These are phyloP conservation scores for Drosophila tanythrix DNA, from an alignment of 2,888 invertebrate genomes.

Conservation along the genomic window DNA sequence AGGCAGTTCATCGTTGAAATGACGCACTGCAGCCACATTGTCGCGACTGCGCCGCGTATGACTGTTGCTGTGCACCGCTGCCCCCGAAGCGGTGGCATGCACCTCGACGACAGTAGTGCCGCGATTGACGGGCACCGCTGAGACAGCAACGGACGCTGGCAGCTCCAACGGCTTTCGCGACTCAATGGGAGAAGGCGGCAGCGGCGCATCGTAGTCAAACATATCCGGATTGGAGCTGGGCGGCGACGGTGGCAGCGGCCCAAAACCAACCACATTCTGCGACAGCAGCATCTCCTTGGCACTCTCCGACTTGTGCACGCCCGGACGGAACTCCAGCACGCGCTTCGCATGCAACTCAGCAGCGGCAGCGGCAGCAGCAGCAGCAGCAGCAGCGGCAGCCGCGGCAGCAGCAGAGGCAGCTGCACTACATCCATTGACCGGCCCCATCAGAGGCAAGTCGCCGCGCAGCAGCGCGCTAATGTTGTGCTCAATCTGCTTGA, in stretches of 20 bases:
- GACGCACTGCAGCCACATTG: conserved; percentile 74
- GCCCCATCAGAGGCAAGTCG: conserved; percentile 69
- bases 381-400: conserved; percentile 43
- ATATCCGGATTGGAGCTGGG: conserved; percentile 81
- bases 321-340: conserved; percentile 85
- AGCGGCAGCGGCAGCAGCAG: conserved; percentile 48
- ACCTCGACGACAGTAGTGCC: conserved; percentile 74
- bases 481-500: conserved; percentile 89
- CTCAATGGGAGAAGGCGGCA: conserved; percentile 93
- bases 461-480: conserved; percentile 89
- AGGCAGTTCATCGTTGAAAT: conserved; percentile 80
- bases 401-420: conserved; percentile 54
- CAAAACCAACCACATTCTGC: conserved; percentile 82
- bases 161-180: conserved; percentile 86
- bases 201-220: conserved; percentile 86
- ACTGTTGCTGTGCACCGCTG: conserved; percentile 70
- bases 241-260: conserved; percentile 85
- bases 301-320: conserved; percentile 91
- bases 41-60: conserved; percentile 72
- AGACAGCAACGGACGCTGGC: conserved; percentile 29
- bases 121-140: conserved; percentile 43
- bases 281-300: conserved; percentile 88
- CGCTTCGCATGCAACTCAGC: conserved; percentile 82
- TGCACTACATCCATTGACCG: conserved; percentile 34
- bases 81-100: conserved; percentile 73